These are phyloP conservation scores for Emberiza fucata DNA, from an alignment of 2,113 vertebrate species.

Conservation along the genomic window DNA sequence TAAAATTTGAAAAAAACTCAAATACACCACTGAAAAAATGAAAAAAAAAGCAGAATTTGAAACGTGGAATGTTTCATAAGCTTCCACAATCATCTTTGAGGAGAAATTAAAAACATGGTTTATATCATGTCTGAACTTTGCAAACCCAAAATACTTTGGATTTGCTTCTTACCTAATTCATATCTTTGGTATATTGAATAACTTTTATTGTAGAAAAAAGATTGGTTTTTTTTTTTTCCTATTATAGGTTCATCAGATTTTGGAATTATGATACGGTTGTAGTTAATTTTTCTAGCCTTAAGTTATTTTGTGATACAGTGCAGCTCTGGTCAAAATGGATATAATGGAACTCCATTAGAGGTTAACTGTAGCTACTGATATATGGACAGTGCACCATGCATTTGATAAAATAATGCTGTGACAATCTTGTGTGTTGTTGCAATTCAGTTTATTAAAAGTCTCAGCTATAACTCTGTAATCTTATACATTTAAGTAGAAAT, in stretches of 20 bases:
- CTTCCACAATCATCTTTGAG: conserved; percentile 20
- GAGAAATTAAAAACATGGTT: background rate
- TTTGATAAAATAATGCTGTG: background rate
- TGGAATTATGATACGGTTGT: background rate
- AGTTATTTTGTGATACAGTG: background rate
- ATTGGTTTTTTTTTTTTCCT: background rate
- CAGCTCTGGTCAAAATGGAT: background rate
- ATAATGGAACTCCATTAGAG: background rate
- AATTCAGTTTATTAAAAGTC: conserved; percentile 34
- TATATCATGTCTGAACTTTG: background rate
- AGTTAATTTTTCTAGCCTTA: background rate
- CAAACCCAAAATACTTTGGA: background rate
- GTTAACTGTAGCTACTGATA: background rate
- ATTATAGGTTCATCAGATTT: background rate
- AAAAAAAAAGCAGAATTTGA: background rate
- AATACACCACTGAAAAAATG: background rate
- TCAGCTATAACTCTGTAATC: background rate
- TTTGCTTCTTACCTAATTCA: background rate
- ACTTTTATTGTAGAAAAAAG: background rate
- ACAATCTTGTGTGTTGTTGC: background rate
- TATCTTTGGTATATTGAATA: background rate
- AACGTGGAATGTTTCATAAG: background rate
- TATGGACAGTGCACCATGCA: background rate
- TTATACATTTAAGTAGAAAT: background rate
- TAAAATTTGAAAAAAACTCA: background rate